Evolutionary conservation across 2,113 vertebrate species (phyloP), one percentile per base, ranked within the genome.

Genomic region (Arenaria interpres): DNA sequence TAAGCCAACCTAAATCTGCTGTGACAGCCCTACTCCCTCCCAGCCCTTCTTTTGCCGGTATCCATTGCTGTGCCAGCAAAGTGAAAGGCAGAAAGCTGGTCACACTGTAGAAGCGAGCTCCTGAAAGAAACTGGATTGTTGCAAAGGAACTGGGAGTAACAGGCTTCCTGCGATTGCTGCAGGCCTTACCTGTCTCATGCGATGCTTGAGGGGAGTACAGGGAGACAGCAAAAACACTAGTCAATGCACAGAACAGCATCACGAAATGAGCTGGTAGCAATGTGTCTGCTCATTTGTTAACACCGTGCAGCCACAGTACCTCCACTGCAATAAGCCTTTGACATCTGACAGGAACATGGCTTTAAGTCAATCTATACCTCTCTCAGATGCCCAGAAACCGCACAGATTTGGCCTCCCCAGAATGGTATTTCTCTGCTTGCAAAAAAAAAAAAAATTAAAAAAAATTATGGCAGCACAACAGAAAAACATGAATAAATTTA

Each of bases 251-350:
- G 62, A 72, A 50, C 12, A 45, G 48, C 28, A 32, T 5, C 30
- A 56, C 63, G 60, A 37, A 39, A 39, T 2, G 12, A 75, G 39
- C 57, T 69, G 53, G 66, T 30, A 74, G 76, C 28, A 45, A 32
- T 20, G 37, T 0, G 0, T 19, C 30, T 16, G 6, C n/a, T 84
- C 46, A 33, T 50, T 30, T 0, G 0, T 35, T 54, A 41, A 62
- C n/a, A 22, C 22, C 6, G 14, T 0, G 1, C n/a, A 67, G 62
- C 45, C 54, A 28, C 1, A 14, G 75, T 37, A 54, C n/a, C 62
- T 59, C 45, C 45, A 33, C 53, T 68, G 53, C 62, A 68, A n/a
- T 43, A 56, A 54, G 53, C 35, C 39, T 85, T 30, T 24, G 75
- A 83, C 37, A 51, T 9, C 18, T 46, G 60, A 64, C 0, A 4